Evolutionary conservation across 2,888 invertebrate species (phyloP), one percentile per base, ranked within the genome.

Genomic region (Anthophora plumipes): DNA sequence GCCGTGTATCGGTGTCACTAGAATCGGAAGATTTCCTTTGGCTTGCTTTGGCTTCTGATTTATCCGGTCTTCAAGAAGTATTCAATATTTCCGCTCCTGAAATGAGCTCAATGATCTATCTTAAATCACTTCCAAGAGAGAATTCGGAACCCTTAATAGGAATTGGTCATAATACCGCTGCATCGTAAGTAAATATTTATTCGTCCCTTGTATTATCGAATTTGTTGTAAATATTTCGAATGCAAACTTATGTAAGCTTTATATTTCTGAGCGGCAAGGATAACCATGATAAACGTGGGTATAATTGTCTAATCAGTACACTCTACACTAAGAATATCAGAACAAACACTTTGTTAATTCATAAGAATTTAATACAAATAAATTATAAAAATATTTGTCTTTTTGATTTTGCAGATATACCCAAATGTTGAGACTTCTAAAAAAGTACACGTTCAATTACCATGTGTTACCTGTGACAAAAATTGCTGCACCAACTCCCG

Each of bases 351-450:
- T 37, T 22, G 1, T 17, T 31, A 9, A 20, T 14, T 9, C n/a
- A 22, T 66, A 31, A 4, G 14, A 9, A 46, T 60, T n/a, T 37
- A 12, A n/a, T 60, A 20, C 0, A 25, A 48, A 48, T n/a, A 12
- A 25, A 39, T 9, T 17, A 41, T 6, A 41, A 59, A 22, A 59
- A 54, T 20, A 57, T 52, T 52, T 57, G 7, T 11, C 64, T 12
- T 52, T 54, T 80, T 73, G 46, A 68, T 55, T 91, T 85, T 93
- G 1, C 91, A 96, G 96, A 81, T 98, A 97, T 91, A 95, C 95
- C 46, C 95, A 96, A 83, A 98, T 98, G 98, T 94, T 97, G 78
- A 95, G 98, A 75, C 95, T 98, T 48, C 94, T 97, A 90, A 98
- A 98, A 93, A 95, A 96, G 74, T 98, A 98, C 94, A 96, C 96